Conservation (phyloP, 2,888 invertebrate species). For the Corythucha ciliata region DNA sequence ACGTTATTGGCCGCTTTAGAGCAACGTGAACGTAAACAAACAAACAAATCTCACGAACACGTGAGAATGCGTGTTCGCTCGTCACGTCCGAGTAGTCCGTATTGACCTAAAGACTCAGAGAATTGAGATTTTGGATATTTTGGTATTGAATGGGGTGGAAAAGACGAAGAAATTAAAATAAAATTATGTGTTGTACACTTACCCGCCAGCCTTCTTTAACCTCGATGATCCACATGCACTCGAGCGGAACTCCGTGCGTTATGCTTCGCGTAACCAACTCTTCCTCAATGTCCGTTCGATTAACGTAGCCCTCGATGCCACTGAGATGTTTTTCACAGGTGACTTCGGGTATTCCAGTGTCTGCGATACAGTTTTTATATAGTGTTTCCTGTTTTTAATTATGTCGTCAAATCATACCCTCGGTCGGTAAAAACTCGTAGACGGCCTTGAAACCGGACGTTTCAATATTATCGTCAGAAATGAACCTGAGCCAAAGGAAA, state of each 20-base stretch:
- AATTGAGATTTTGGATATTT: neutral
- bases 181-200: too few relatives aligned
- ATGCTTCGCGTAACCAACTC: constrained; percentile 36
- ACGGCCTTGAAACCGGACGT: constrained; percentile 68
- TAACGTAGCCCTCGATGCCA: constrained; percentile 41
- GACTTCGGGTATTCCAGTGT: constrained; percentile 43
- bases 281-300: constrained; percentile 49
- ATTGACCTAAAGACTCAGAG: too few relatives aligned
- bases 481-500: constrained; percentile 69
- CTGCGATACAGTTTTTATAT: constrained; percentile 14
- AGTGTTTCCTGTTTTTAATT: too few relatives aligned
- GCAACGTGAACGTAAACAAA: too few relatives aligned
- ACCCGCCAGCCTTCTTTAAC: constrained; percentile 58
- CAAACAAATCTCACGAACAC: too few relatives aligned
- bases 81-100: too few relatives aligned
- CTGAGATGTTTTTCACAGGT: constrained; percentile 51
- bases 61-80: too few relatives aligned
- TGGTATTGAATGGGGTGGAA: too few relatives aligned
- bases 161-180: constrained; percentile 5
- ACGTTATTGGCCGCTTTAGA: too few relatives aligned
- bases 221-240: constrained; percentile 65
- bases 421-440: constrained; percentile 53
- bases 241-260: constrained; percentile 46
- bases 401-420: too few relatives aligned
- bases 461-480: constrained; percentile 71